Conservation (phyloP, 2,888 invertebrate species). For the Himalopsyche tibetana region DNA sequence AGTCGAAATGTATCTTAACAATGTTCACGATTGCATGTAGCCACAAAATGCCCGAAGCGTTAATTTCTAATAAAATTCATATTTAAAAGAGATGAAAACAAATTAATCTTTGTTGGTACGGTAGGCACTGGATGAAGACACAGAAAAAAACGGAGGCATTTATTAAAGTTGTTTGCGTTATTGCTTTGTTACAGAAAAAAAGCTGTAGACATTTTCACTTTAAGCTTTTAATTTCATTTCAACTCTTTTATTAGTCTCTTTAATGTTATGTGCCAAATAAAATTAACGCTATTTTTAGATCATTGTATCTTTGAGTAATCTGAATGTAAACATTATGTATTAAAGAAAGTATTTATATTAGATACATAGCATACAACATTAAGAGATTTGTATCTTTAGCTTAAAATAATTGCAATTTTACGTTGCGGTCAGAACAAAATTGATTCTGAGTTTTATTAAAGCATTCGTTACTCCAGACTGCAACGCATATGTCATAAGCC, state of each 20-base stretch:
- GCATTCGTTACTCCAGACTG: background rate
- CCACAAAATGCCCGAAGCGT: constrained; percentile 10
- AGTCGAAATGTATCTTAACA: background rate
- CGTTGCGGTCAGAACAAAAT: no score
- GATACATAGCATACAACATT: no score
- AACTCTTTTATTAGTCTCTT: no score
- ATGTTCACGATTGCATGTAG: background rate
- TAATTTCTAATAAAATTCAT: constrained; percentile 4
- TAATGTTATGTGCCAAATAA: no score
- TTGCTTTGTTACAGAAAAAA: background rate
- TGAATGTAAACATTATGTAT: no score
- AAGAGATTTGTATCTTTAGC: no score
- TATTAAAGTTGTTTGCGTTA: background rate
- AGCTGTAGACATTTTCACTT: background rate
- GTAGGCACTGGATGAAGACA: background rate
- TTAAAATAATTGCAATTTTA: no score
- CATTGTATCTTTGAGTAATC: no score
- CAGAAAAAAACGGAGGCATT: background rate
- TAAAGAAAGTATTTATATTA: no score
- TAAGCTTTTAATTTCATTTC: no score
- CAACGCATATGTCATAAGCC: background rate
- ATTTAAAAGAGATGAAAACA: constrained; percentile 2
- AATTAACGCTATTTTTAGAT: no score
- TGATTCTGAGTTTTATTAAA: background rate
- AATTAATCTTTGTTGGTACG: background rate